These are phyloP conservation scores for Trachelipus rathkii DNA, from an alignment of 1,140 invertebrate species.

Conservation along the genomic window DNA sequence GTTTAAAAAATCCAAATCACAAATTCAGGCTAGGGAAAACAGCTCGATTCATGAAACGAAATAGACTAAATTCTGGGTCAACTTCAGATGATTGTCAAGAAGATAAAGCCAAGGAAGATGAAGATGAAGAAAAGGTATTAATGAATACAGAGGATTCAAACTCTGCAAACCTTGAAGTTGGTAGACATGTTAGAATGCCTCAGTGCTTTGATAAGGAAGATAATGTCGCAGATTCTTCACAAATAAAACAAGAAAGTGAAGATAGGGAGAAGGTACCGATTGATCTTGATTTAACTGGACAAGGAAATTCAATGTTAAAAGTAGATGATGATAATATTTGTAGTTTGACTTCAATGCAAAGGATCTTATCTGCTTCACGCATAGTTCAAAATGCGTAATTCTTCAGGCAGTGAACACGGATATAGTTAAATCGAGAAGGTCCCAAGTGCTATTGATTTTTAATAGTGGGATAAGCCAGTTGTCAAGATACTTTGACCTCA, in stretches of 20 bases:
- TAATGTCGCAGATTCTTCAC: background rate
- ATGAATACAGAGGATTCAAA: no score
- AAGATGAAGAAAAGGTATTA: background rate
- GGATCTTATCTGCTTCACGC: background rate
- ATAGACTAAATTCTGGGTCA: background rate
- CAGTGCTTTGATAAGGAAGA: background rate
- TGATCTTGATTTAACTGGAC: background rate
- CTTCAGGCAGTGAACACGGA: slow-evolving; percentile 32
- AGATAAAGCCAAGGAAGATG: background rate
- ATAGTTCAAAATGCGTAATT: slow-evolving; percentile 27
- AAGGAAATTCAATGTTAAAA: background rate
- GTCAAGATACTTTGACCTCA: no score
- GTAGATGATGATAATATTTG: background rate
- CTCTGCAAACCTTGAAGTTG: no score
- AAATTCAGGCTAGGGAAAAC: background rate
- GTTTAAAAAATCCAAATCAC: background rate
- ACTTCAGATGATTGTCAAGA: background rate
- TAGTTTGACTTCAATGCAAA: background rate
- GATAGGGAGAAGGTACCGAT: background rate
- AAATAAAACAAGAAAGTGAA: background rate
- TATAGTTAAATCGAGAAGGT: no score
- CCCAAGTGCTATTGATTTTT: no score
- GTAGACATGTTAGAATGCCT: background rate
- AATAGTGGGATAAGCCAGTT: no score
- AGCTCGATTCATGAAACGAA: background rate